These are phyloP conservation scores for Xestia xanthographa DNA, from an alignment of 2,888 invertebrate genomes.

Conservation along the genomic window DNA sequence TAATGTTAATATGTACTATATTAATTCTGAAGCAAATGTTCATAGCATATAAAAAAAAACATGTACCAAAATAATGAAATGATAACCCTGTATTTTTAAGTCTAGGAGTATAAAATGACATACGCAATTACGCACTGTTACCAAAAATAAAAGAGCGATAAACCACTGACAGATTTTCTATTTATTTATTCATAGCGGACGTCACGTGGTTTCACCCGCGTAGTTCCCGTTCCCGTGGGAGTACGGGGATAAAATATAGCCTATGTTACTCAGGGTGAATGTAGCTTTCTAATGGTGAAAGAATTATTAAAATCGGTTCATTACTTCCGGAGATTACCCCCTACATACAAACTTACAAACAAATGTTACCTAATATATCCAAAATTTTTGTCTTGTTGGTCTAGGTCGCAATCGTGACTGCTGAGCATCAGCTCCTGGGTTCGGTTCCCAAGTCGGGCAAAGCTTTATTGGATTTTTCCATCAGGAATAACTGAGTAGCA, in stretches of 20 bases:
- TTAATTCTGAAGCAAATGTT: neutral
- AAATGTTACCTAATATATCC: too few relatives aligned
- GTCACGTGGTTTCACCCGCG: too few relatives aligned
- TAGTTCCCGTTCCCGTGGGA: too few relatives aligned
- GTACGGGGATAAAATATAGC: too few relatives aligned
- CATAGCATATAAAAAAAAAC: neutral
- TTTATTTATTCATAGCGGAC: neutral
- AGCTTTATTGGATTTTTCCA: neutral
- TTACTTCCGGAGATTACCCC: too few relatives aligned
- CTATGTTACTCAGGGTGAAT: too few relatives aligned
- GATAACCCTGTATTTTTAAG: neutral
- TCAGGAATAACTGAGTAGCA: neutral
- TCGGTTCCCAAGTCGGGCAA: neutral
- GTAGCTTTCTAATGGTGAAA: too few relatives aligned
- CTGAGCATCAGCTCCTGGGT: neutral
- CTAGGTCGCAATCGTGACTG: too few relatives aligned
- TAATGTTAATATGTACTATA: neutral
- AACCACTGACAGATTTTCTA: neutral
- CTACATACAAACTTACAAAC: too few relatives aligned
- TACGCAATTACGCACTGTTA: neutral
- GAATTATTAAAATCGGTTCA: too few relatives aligned
- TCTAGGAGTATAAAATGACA: neutral
- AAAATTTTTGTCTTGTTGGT: neutral
- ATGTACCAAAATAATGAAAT: neutral
- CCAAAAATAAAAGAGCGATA: slow-evolving; percentile 13